Conservation (phyloP, 2,113 vertebrate genomes). For the Tupaia chinensis region DNA sequence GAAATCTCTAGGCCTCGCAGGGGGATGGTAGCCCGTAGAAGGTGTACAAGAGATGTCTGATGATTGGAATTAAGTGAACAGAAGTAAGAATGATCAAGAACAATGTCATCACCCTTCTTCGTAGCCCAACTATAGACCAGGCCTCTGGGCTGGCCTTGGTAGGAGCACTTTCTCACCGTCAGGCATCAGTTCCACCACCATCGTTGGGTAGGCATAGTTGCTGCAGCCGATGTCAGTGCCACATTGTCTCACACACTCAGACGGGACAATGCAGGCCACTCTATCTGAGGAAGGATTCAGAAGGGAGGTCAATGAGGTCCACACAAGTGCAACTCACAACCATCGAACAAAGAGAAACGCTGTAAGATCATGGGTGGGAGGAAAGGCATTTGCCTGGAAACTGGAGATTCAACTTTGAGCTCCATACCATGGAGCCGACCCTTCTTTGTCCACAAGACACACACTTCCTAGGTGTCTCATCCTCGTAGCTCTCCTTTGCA, state of each 20-base stretch:
- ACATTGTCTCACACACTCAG: constrained; percentile 87
- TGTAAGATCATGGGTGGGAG: background rate
- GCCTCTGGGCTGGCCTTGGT: background rate
- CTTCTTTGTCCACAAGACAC: background rate
- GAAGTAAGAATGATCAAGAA: background rate
- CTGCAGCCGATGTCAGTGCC: constrained; percentile 89
- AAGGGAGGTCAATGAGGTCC: background rate
- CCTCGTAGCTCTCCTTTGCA: background rate
- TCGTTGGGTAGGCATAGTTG: constrained; percentile 93
- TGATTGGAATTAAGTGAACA: background rate
- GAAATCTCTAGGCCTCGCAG: background rate
- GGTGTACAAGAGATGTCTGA: background rate
- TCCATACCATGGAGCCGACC: too few relatives aligned
- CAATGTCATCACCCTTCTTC: background rate
- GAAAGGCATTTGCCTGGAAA: background rate
- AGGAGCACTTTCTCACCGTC: constrained; percentile 83
- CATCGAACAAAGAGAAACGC: background rate
- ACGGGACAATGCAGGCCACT: constrained; percentile 90
- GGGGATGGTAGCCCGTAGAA: background rate
- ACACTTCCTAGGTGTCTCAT: background rate
- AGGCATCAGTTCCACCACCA: constrained; percentile 94
- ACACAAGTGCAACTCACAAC: background rate
- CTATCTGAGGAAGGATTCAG: constrained; percentile 83
- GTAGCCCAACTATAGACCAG: background rate
- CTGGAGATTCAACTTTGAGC: background rate